Evolutionary conservation across 1,140 invertebrate genomes (phyloP).

Genomic region (Sarcophaga peregrina): DNA sequence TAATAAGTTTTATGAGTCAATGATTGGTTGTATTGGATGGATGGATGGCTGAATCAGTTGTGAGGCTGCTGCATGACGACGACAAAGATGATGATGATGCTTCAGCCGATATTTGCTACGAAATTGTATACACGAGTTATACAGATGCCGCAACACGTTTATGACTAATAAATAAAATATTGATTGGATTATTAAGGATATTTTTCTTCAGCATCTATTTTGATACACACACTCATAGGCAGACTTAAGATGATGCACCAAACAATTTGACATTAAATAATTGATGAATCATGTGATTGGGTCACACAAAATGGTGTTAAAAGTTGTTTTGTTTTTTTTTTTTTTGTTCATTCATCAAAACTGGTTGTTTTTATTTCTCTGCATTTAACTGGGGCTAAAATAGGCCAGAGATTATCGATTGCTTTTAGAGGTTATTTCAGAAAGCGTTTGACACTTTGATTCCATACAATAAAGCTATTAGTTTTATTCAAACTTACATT

Average conservation of each 20-base stretch:
- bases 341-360: too few species aligned
- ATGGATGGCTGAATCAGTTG: not conserved
- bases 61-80: too few species aligned
- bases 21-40: not conserved
- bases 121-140: not conserved
- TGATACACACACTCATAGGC: not conserved
- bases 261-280: not conserved
- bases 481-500: too few species aligned
- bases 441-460: too few species aligned
- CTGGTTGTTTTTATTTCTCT: too few species aligned
- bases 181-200: conserved; percentile 15
- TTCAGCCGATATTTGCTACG: too few species aligned
- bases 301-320: not conserved
- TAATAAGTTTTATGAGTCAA: not conserved
- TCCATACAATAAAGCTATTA: too few species aligned
- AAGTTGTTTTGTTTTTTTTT: not conserved
- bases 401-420: too few species aligned
- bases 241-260: not conserved
- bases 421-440: too few species aligned
- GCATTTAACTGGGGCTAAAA: too few species aligned
- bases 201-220: not conserved
- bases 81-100: too few species aligned
- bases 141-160: not conserved
- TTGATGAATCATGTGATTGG: conserved; percentile 14
- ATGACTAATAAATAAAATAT: conserved; percentile 16